These are phyloP conservation scores for Pagrus major DNA, from an alignment of 2,113 vertebrate species.

Conservation along the genomic window DNA sequence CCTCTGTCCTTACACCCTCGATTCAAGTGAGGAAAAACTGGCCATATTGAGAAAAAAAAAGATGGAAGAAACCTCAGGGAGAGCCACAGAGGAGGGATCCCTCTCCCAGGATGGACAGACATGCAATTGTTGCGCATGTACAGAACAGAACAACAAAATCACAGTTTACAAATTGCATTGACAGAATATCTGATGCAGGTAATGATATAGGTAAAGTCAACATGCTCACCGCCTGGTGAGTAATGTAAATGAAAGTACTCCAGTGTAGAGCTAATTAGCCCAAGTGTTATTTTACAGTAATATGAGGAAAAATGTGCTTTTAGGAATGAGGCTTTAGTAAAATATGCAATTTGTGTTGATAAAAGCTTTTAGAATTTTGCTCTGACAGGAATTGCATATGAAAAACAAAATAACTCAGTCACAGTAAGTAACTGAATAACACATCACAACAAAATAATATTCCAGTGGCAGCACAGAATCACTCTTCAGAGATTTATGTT, in stretches of 20 bases:
- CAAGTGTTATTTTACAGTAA: neutral
- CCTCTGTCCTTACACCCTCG: too few species aligned
- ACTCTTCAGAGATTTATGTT: slow-evolving; percentile 41
- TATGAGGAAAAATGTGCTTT: slow-evolving; percentile 19
- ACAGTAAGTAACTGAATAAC: slow-evolving; percentile 39
- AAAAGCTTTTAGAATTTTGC: slow-evolving; percentile 48
- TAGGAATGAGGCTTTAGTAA: slow-evolving; percentile 11
- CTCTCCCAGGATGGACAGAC: too few species aligned
- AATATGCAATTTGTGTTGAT: slow-evolving; percentile 35
- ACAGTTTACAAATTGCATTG: too few species aligned
- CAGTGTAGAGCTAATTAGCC: neutral
- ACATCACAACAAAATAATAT: slow-evolving; percentile 34
- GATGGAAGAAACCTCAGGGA: too few species aligned
- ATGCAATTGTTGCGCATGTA: too few species aligned
- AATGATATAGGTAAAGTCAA: neutral
- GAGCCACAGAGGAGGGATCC: too few species aligned
- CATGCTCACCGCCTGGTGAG: neutral
- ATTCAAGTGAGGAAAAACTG: too few species aligned
- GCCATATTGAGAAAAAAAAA: too few species aligned
- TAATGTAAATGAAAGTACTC: neutral
- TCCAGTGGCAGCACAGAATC: slow-evolving; percentile 11
- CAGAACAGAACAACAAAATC: too few species aligned
- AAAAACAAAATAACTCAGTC: slow-evolving; percentile 44
- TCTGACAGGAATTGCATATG: slow-evolving; percentile 23
- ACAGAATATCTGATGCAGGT: too few species aligned